These are phyloP conservation scores for Sitobion miscanthi DNA, from an alignment of 1,140 invertebrate genomes.

Conservation along the genomic window DNA sequence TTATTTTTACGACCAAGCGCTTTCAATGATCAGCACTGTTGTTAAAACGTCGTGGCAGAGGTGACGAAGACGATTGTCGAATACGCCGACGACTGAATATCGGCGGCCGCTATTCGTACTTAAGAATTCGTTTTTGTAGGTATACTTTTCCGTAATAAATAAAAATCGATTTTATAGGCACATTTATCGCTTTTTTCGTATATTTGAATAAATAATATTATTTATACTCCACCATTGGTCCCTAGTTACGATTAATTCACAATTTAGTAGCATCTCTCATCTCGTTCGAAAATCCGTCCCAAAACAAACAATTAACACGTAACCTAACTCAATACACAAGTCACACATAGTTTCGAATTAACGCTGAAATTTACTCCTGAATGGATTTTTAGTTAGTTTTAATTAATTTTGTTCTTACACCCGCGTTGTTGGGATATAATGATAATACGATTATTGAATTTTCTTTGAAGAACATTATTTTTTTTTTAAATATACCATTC, in stretches of 20 bases:
- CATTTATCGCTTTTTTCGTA: neutral
- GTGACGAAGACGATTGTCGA: neutral
- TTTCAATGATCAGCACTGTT: neutral
- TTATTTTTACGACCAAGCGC: neutral
- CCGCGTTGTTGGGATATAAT: neutral
- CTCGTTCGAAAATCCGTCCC: neutral
- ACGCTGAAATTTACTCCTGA: neutral
- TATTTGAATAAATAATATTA: neutral
- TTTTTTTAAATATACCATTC: neutral
- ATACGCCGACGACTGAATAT: neutral
- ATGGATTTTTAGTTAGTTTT: neutral
- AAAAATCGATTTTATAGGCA: neutral
- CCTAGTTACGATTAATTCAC: neutral
- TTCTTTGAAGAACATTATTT: neutral
- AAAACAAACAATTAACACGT: neutral
- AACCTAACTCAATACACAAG: neutral
- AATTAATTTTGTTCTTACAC: slow-evolving; percentile 28
- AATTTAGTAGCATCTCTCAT: neutral
- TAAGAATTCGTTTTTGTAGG: neutral
- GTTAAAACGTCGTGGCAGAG: neutral
- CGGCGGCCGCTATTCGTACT: neutral
- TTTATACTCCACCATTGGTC: neutral
- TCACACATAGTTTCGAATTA: neutral
- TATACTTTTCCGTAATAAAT: neutral
- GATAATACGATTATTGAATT: neutral